Base-by-base conservation (phyloP, 2,888 invertebrate genomes). In the Torymus aiolomorphi region DNA sequence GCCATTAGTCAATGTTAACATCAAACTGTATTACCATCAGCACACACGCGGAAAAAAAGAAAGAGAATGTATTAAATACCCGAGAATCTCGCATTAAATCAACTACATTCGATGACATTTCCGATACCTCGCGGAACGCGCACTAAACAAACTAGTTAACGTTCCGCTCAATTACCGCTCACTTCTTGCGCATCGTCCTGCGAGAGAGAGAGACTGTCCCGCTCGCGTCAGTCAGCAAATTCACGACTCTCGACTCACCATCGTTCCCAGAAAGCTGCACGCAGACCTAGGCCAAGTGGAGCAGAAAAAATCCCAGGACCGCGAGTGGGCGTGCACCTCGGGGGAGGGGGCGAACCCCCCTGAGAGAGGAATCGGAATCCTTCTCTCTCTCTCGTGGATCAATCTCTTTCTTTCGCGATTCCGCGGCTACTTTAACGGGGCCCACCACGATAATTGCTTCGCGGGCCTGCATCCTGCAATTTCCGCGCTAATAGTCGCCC, bases 381-480 rank as follows among this genome's bases (percentile, higher is more conserved):
- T 72, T 31, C 18, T 18, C 65, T 49, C 31, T 59, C 77, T 42
- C 42, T 51, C 13, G n/a, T 59, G 59, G 57, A 71, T 66, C 42
- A 69, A 78, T 69, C 78, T 67, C 59, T 63, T 71, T 79, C 78
- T 73, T 78, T 67, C 62, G 72, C 20, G 16, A 13, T 24, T 51
- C 18, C 16, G 18, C 20, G 13, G 57, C 16, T 59, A 49, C 70
- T 74, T 79, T 79, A 79, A 79, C 79, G 79, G 79, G 24, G 65
- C 76, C 61, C 31, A 51, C 63, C 69, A 76, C 75, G 84, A 84
- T 86, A 87, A 87, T 86, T 86, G 85, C 85, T 80, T 20, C 16
- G 84, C 83, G 42, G 42, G 42, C 42, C 42, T 42, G 84, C 85
- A 85, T 85, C 84, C 84, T 85, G 86, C 86, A 87, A 88, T 87